Base-by-base conservation (phyloP, 2,888 invertebrate species). In the Scaptomyza flava region DNA sequence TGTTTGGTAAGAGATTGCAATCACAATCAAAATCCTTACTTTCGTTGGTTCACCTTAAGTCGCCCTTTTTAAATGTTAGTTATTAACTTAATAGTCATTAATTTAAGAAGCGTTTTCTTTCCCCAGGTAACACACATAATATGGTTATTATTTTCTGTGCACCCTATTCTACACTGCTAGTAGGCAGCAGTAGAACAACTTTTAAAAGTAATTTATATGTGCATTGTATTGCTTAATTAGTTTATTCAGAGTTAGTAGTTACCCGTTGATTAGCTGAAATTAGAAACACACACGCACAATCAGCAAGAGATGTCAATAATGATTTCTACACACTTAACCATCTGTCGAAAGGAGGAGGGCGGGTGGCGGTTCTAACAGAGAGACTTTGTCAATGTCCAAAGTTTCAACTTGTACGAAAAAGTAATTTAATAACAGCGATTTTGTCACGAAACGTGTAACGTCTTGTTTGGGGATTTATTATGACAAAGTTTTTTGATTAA, bases 21-120 rank as follows among this genome's bases (percentile, higher is more conserved):
- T 36, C n/a, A 6, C 9, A 23, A 23, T n/a, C 11, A n/a, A 20
- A 50, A 50, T 50, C 34, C 36, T 36, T 23, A 23, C 23, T n/a
- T n/a, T 14, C 23, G 23, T 34, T 23, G 27, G 14, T 14, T 11
- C 36, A 45, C 61, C 46, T 65, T 36, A 43, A 43, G 36, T 60
- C 43, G 42, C 42, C 14, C 34, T 54, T 31, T 31, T 31, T 41
- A 17, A 48, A 27, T n/a, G 12, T 36, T 17, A 41, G 54, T 45
- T 34, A 23, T 47, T 41, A 56, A 56, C 41, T 67, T 42, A 41
- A 47, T 34, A n/a, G n/a, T 52, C 51, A 36, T 71, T 79, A 74
- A 67, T 66, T 73, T 83, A 81, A 76, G 71, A 84, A 81, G 79
- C 79, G 79, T 74, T 72, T 75, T 62, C 81, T 81, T 77, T 65